Evolutionary conservation across 1,140 invertebrate species (phyloP), one percentile per base, ranked within the genome.

Genomic region (Ruditapes philippinarum): DNA sequence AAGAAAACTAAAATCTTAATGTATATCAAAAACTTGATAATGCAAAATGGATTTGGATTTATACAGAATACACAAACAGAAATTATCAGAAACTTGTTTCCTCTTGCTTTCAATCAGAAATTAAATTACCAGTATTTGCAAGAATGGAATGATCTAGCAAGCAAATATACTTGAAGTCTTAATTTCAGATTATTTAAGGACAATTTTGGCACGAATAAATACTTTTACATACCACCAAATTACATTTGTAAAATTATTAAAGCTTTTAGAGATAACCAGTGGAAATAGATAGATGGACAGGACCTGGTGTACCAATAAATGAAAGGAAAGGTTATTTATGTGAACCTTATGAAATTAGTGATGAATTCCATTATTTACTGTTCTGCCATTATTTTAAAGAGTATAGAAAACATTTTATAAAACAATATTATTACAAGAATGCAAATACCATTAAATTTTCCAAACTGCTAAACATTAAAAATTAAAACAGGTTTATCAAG

Each of bases 321-420:
- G 65, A 70, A 28, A 70, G 79, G 28, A 73, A 33, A 45, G 70
- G 76, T 74, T 1, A 73, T 28, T 28, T 88, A 42, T 70, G 86
- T 80, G 17, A 81, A 28, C 11, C 0, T 14, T 60, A 81, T 57
- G 14, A 57, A 33, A 12, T 70, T 25, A 40, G 68, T n/a, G 86
- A 81, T 40, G 70, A 88, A 74, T 88, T 81, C 57, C 76, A 80
- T 36, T 88, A 76, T 45, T 17, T 86, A 19, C 42, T 76, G 40
- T 19, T 62, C 28, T 78, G 84, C 49, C 5, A 45, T 42, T 31
- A 17, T 62, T 86, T 86, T 22, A 62, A n/a, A 42, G 11, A 40
- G 25, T 17, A 3, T 11, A 74, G 57, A 28, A 62, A 62, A 28
- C 5, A 25, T 7, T 28, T 62, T 1, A 28, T 62, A 25, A 62